Conservation (phyloP, 2,888 invertebrate genomes). For the Linnaemya tessellans region DNA sequence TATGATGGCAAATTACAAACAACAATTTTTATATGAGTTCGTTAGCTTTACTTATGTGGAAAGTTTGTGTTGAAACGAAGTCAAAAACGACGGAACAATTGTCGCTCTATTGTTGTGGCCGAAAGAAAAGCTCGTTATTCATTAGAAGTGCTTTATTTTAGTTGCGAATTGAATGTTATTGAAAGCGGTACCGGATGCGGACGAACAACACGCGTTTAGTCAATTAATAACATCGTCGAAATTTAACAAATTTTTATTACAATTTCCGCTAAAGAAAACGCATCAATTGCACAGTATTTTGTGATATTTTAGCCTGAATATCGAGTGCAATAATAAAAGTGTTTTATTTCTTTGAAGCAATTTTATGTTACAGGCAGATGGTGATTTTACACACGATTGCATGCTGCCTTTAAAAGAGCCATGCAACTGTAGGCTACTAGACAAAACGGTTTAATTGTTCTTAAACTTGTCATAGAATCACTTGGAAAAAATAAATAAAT, state of each 20-base stretch:
- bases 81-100: slow-evolving; percentile 33
- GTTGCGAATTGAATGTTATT: slow-evolving; percentile 81
- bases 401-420: slow-evolving; percentile 3
- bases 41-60: slow-evolving; percentile 14
- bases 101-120: slow-evolving; percentile 12
- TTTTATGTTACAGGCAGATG: slow-evolving; percentile 24
- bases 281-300: slow-evolving; percentile 4
- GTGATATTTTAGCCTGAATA: slow-evolving; percentile 9
- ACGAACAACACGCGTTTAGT: slow-evolving; percentile 69
- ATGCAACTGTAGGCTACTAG: neutral
- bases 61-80: slow-evolving; percentile 43
- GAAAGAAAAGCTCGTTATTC: slow-evolving; percentile 77
- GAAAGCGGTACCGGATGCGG: slow-evolving; percentile 81
- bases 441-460: no score
- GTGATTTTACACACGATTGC: slow-evolving; percentile 4
- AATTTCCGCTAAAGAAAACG: slow-evolving; percentile 10
- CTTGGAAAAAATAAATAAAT: neutral
- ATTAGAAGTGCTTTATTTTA: slow-evolving; percentile 80
- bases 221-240: slow-evolving; percentile 50
- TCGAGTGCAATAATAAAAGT: slow-evolving; percentile 40
- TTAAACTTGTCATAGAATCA: no score
- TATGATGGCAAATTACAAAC: neutral
- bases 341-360: neutral
- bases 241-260: slow-evolving; percentile 20
- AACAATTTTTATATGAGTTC: slow-evolving; percentile 1